These are phyloP conservation scores for Macrocentrus cingulum DNA, from an alignment of 1,140 invertebrate genomes.

Conservation along the genomic window DNA sequence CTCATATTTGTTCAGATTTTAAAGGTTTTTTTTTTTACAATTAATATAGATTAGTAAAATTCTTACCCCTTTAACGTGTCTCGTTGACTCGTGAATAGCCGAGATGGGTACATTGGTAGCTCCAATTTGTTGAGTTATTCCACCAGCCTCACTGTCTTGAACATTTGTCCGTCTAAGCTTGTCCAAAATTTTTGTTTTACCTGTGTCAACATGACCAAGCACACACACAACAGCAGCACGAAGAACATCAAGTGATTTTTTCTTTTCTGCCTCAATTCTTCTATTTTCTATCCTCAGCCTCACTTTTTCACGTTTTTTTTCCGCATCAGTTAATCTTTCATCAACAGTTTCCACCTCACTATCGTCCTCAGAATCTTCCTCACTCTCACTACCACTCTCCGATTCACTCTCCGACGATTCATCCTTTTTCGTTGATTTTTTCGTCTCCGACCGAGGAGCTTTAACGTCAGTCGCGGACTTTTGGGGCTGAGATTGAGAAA, in stretches of 20 bases:
- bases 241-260: slow-evolving; percentile 75
- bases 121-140: slow-evolving; percentile 99
- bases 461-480: slow-evolving; percentile 26
- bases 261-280: slow-evolving; percentile 81
- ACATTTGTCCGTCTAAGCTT: slow-evolving; percentile 94
- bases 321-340: slow-evolving; percentile 66
- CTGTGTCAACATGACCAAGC: slow-evolving; percentile 99
- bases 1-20: too few species aligned
- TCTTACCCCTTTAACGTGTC: slow-evolving; percentile 87
- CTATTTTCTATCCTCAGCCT: slow-evolving; percentile 76
- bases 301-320: slow-evolving; percentile 68
- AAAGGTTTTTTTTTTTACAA: too few species aligned
- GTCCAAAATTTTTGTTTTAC: slow-evolving; percentile 99
- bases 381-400: slow-evolving; percentile 57
- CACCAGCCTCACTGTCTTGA: slow-evolving; percentile 98
- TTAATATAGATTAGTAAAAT: slow-evolving; percentile 7
- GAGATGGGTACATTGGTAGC: slow-evolving; percentile 99
- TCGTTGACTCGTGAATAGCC: slow-evolving; percentile 92
- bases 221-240: slow-evolving; percentile 97
- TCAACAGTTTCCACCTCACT: slow-evolving; percentile 46
- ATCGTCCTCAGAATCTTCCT: slow-evolving; percentile 64
- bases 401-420: slow-evolving; percentile 61
- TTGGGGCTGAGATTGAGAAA: slow-evolving; percentile 40
- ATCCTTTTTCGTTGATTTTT: slow-evolving; percentile 40
- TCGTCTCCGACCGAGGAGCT: slow-evolving; percentile 26